Percentiles rank a stretch among this genome's conserved stretches.
Conservation (phyloP, 2,113 vertebrate species). For the Aleadryas rufinucha region DNA sequence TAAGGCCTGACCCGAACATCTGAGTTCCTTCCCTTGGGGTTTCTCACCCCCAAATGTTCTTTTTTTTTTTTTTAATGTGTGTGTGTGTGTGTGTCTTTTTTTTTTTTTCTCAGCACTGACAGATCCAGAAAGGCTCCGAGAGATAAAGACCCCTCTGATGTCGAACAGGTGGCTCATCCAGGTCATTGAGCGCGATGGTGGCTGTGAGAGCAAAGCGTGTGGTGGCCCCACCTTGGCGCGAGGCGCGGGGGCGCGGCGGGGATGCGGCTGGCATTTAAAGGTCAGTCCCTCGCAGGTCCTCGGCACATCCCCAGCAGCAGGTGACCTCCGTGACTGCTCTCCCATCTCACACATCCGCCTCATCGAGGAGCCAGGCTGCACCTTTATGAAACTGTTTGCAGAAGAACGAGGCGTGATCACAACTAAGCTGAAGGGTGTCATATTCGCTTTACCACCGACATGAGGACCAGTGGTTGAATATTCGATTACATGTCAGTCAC, state of each 20-base stretch:
- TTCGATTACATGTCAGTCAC: slow-evolving; percentile 66
- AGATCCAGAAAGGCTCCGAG: background rate
- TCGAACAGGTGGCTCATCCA: slow-evolving; percentile 20
- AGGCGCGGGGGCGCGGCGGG: background rate
- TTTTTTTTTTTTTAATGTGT: background rate
- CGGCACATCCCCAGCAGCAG: background rate
- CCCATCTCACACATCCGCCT: slow-evolving; percentile 34
- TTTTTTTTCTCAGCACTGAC: background rate
- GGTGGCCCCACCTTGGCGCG: background rate
- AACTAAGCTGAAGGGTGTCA: slow-evolving; percentile 50
- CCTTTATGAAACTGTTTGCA: slow-evolving; percentile 53
- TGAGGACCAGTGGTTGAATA: slow-evolving; percentile 59
- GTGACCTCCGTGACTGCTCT: slow-evolving; percentile 44
- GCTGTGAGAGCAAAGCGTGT: background rate
- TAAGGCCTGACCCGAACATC: slow-evolving; percentile 60
- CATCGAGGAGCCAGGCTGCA: slow-evolving; percentile 6
- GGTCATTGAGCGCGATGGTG: background rate
- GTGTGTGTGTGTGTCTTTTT: rapidly evolving
- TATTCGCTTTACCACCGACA: slow-evolving; percentile 27
- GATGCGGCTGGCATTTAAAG: slow-evolving; percentile 32
- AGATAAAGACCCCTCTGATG: slow-evolving; percentile 21
- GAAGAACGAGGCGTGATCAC: slow-evolving; percentile 50
- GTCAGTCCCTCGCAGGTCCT: slow-evolving; percentile 7
- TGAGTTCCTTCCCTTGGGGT: slow-evolving; percentile 57
- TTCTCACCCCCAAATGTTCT: slow-evolving; percentile 41